Conservation (phyloP, 2,113 vertebrate species). For the Junco hyemalis region DNA sequence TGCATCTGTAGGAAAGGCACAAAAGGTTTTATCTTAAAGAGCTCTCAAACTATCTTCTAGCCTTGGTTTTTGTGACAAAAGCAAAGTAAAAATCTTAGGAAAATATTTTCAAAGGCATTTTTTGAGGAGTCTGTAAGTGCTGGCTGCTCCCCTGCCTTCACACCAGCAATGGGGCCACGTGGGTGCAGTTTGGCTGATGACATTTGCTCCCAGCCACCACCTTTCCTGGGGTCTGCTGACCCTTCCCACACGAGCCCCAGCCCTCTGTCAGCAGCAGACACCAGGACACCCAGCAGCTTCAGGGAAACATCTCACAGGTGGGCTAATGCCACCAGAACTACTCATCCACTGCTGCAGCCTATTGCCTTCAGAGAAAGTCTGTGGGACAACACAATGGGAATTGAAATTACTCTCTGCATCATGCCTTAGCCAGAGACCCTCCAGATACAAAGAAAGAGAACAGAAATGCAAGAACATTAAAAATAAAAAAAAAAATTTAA, state of each 20-base stretch:
- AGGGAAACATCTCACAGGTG: background rate
- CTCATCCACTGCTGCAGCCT: background rate
- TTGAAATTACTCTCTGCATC: background rate
- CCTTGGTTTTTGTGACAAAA: constrained; percentile 20
- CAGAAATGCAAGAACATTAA: background rate
- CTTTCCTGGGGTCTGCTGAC: background rate
- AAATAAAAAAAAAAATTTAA: background rate
- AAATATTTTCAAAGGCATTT: constrained; percentile 15
- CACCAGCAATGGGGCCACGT: background rate
- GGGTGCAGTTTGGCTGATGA: background rate
- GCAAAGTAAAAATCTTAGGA: constrained; percentile 3
- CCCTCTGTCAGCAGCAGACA: background rate
- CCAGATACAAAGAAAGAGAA: background rate
- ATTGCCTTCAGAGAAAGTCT: background rate
- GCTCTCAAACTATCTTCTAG: background rate
- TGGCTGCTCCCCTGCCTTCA: background rate
- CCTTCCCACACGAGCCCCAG: background rate
- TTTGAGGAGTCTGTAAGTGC: background rate
- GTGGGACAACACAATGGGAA: background rate
- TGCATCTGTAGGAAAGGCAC: constrained; percentile 44
- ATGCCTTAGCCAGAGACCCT: background rate
- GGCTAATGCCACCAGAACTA: background rate
- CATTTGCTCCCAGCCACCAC: background rate
- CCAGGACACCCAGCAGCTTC: background rate
- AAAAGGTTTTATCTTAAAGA: constrained; percentile 51